Evolutionary conservation across 2,888 invertebrate genomes (phyloP).

Genomic region (Drosophila greeni): DNA sequence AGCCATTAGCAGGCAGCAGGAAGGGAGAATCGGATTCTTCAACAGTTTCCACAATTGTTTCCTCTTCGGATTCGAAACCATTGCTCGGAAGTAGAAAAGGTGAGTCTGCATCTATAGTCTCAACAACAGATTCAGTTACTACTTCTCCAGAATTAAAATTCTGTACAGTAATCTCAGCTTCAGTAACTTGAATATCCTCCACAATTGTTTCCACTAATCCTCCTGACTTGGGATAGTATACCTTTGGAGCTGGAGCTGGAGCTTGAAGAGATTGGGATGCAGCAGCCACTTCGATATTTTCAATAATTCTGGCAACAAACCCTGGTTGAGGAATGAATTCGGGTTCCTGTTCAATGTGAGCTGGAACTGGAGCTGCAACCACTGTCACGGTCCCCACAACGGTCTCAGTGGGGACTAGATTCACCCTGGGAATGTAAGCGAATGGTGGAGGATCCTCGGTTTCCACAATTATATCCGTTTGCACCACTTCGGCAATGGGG

Average conservation of each 20-base stretch:
- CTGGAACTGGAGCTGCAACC: neutral
- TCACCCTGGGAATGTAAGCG: constrained; percentile 10
- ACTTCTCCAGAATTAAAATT: neutral
- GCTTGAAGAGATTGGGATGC: constrained; percentile 1
- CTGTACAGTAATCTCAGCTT: neutral
- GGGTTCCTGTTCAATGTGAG: constrained; percentile 8
- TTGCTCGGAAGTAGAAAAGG: constrained; percentile 9
- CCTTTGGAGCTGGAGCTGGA: neutral
- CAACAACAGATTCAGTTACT: neutral
- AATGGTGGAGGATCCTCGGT: neutral
- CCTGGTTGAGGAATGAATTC: constrained; percentile 21
- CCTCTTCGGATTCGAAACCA: constrained; percentile 15
- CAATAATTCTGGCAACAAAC: constrained; percentile 25
- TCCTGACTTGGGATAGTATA: neutral
- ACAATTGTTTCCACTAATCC: constrained; percentile 2
- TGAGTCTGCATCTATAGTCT: constrained; percentile 4
- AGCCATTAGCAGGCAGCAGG: constrained; percentile 14
- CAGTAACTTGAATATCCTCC: constrained; percentile 9
- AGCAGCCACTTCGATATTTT: constrained; percentile 22
- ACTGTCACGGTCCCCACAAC: constrained; percentile 14
- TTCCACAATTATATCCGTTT: constrained; percentile 23
- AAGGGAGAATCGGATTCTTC: constrained; percentile 23
- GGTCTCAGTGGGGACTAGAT: constrained; percentile 3
- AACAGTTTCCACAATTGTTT: constrained; percentile 4
- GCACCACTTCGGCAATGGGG: constrained; percentile 26